These are phyloP conservation scores for Nephrocerus scutellatus DNA, from an alignment of 2,888 invertebrate genomes.

Conservation along the genomic window DNA sequence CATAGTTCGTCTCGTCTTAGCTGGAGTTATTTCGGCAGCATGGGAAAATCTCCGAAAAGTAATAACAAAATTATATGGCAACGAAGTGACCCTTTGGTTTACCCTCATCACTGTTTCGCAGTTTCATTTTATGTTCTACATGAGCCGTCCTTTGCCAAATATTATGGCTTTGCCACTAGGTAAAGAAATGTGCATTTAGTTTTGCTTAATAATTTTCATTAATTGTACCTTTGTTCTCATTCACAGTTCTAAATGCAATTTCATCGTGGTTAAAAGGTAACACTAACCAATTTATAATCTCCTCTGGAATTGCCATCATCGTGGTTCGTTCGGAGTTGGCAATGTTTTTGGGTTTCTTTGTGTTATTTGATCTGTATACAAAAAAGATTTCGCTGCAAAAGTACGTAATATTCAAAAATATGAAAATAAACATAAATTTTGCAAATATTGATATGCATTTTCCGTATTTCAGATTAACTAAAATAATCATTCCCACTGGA, in stretches of 20 bases:
- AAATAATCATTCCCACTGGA: slow-evolving; percentile 66
- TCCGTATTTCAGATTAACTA: slow-evolving; percentile 55
- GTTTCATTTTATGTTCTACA: slow-evolving; percentile 97
- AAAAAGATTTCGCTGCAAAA: slow-evolving; percentile 5
- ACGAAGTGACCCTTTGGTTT: slow-evolving; percentile 72
- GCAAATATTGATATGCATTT: slow-evolving; percentile 6
- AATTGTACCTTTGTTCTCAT: slow-evolving; percentile 16
- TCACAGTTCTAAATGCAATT: slow-evolving; percentile 77
- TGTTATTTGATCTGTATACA: slow-evolving; percentile 67
- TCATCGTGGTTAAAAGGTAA: slow-evolving; percentile 77
- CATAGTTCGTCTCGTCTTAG: slow-evolving; percentile 76
- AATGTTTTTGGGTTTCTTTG: slow-evolving; percentile 76
- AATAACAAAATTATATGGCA: slow-evolving; percentile 71
- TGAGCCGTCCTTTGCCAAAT: slow-evolving; percentile 90
- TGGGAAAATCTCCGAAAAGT: slow-evolving; percentile 69
- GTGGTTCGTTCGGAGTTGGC: slow-evolving; percentile 87
- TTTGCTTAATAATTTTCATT: slow-evolving; percentile 13
- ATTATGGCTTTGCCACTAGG: slow-evolving; percentile 88
- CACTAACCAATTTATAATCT: slow-evolving; percentile 67
- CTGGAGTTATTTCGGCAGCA: slow-evolving; percentile 64
- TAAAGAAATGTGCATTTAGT: slow-evolving; percentile 45
- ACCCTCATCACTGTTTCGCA: slow-evolving; percentile 80
- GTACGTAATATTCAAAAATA: not conserved
- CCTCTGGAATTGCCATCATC: slow-evolving; percentile 80
- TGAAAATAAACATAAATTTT: slow-evolving; percentile 1